A percentile compares a stretch with the other conserved stretches of the same genome.
phyloP scores from a whole-genome alignment of 2,888 invertebrate genomes.

The Hyposoter didymator region DNA sequence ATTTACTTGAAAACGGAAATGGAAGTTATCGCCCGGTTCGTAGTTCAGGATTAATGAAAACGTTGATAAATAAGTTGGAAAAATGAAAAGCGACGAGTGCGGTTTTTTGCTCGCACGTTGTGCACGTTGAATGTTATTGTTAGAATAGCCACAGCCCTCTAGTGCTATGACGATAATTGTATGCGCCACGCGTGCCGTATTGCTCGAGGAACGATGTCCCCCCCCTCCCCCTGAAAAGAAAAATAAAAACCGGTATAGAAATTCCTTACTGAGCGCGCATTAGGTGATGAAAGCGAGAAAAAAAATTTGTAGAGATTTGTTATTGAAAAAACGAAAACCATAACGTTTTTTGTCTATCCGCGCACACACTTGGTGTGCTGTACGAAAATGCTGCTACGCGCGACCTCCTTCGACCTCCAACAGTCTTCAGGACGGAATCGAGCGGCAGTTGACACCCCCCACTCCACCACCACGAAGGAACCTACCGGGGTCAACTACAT shows the following conservation, averaged over 20 bases:
- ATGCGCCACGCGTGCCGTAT: conserved; percentile 39
- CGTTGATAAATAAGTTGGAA: not conserved
- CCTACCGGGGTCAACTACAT: conserved; percentile 76
- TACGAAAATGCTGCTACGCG: conserved; percentile 55
- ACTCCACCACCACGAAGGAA: conserved; percentile 86
- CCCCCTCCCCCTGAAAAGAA: not conserved
- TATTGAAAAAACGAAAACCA: conserved; percentile 36
- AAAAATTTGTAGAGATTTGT: conserved; percentile 10
- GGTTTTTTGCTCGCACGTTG: conserved; percentile 44
- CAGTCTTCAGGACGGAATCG: conserved; percentile 87
- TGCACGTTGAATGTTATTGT: conserved; percentile 42
- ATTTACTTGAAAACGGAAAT: too few species aligned
- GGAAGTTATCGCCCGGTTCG: too few species aligned
- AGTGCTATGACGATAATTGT: conserved; percentile 23
- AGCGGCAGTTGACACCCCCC: conserved; percentile 88
- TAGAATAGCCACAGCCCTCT: not conserved
- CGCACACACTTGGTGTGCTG: conserved; percentile 41
- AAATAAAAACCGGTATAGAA: conserved; percentile 3
- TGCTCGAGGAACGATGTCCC: conserved; percentile 39
- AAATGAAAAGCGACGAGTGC: not conserved
- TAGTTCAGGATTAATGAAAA: not conserved
- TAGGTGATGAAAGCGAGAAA: not conserved
- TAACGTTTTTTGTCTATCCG: conserved; percentile 60
- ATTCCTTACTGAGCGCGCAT: conserved; percentile 5
- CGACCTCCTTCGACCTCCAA: conserved; percentile 70